phyloP scores from a whole-genome alignment of 2,888 invertebrate species.

The Balanococcus diminutus region DNA sequence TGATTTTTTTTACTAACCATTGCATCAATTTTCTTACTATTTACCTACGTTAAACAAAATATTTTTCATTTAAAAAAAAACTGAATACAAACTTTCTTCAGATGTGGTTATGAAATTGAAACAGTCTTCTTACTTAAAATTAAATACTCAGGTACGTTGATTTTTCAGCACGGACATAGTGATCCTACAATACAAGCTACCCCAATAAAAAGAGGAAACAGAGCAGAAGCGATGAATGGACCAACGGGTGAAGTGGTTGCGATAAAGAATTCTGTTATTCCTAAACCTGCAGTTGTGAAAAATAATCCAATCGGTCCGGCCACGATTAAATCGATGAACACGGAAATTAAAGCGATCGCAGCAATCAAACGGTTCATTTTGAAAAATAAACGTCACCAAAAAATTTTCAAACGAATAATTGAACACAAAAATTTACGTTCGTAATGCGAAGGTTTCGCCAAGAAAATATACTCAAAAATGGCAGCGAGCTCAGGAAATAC shows the following conservation, averaged over 20 bases:
- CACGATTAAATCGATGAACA: neutral
- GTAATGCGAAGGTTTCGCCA: neutral
- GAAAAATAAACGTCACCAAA: neutral
- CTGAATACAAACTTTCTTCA: too few species aligned
- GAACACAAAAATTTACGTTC: neutral
- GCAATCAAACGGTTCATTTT: neutral
- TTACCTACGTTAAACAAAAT: too few species aligned
- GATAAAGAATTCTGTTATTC: neutral
- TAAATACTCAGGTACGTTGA: too few species aligned
- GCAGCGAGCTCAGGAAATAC: neutral
- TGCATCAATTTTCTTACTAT: too few species aligned
- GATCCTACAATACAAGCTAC: neutral
- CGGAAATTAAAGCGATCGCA: neutral
- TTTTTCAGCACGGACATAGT: neutral
- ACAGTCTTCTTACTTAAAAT: too few species aligned
- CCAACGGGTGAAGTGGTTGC: neutral
- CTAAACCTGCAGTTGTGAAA: neutral
- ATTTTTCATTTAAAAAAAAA: too few species aligned
- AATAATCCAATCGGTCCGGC: neutral
- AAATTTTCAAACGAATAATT: too few species aligned
- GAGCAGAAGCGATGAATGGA: neutral
- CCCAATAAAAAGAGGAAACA: neutral
- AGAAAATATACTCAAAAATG: neutral
- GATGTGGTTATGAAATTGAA: too few species aligned
- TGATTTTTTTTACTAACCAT: too few species aligned